These are phyloP conservation scores for Pseudochirops corinnae DNA, from an alignment of 2,797 vertebrate genomes.

Conservation along the genomic window DNA sequence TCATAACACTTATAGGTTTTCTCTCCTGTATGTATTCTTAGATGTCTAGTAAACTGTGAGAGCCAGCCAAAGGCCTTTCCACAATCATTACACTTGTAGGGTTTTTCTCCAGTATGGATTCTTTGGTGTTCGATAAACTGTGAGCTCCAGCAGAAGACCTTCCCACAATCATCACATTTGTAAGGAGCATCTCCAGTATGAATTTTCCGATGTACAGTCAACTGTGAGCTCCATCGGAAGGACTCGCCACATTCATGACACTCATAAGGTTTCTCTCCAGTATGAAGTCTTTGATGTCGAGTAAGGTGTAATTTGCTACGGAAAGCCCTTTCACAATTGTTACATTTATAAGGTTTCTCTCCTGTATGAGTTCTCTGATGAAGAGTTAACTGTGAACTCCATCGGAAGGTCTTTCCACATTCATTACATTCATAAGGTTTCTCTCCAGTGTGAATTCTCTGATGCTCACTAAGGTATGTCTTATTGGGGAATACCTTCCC, in stretches of 20 bases:
- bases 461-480: slow-evolving; percentile 11
- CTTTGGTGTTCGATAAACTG: slow-evolving; percentile 56
- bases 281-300: slow-evolving; percentile 48
- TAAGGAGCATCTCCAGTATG: slow-evolving; percentile 48
- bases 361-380: slow-evolving; percentile 22
- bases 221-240: slow-evolving; percentile 51
- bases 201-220: slow-evolving; percentile 38
- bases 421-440: slow-evolving; percentile 59
- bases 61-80: slow-evolving; percentile 62
- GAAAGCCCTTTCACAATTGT: slow-evolving; percentile 49
- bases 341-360: slow-evolving; percentile 55
- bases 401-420: slow-evolving; percentile 47
- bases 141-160: slow-evolving; percentile 52
- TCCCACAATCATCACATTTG: slow-evolving; percentile 61
- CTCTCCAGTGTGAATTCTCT: slow-evolving; percentile 11
- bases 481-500: slow-evolving; percentile 35
- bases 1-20: slow-evolving; percentile 64
- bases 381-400: slow-evolving; percentile 40
- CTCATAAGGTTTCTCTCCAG: slow-evolving; percentile 44
- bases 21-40: slow-evolving; percentile 59
- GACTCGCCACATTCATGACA: slow-evolving; percentile 58
- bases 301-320: slow-evolving; percentile 45
- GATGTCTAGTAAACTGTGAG: slow-evolving; percentile 58
- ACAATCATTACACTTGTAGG: slow-evolving; percentile 59
- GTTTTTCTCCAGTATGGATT: slow-evolving; percentile 59